Percentiles rank a stretch among this genome's conserved stretches.
Evolutionary conservation across 2,113 vertebrate species (phyloP).

Genomic region (Ceratotherium simum): DNA sequence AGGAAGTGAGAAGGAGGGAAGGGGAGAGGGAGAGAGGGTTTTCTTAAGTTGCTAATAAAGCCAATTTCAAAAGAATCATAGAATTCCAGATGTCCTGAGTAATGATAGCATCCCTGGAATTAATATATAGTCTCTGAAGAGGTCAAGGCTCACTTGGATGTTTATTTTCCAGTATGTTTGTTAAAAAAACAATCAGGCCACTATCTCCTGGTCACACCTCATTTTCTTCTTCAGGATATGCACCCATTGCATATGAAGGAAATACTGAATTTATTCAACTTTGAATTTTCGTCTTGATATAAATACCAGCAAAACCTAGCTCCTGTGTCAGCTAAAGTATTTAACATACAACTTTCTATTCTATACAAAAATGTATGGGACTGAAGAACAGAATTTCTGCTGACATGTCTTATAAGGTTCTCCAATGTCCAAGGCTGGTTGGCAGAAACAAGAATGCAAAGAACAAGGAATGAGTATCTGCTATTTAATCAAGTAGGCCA

Average conservation of each 20-base stretch:
- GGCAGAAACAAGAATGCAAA: background rate
- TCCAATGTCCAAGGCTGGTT: fast-evolving
- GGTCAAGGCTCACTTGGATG: background rate
- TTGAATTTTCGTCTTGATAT: background rate
- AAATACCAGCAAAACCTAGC: background rate
- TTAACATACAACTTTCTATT: background rate
- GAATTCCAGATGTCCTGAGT: background rate
- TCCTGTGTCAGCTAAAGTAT: background rate
- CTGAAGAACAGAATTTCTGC: background rate
- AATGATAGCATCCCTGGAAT: background rate
- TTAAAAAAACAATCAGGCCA: background rate
- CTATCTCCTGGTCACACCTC: background rate
- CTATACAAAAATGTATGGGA: background rate
- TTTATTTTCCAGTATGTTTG: background rate
- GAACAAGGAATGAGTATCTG: background rate
- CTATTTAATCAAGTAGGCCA: background rate
- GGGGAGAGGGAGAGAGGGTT: background rate
- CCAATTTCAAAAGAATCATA: background rate
- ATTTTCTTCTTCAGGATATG: background rate
- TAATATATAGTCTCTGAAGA: background rate
- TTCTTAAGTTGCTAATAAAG: background rate
- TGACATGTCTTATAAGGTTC: background rate
- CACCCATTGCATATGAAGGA: background rate
- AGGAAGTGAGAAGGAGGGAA: background rate
- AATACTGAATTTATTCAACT: background rate